A percentile compares a stretch with the other conserved stretches of the same genome.
Evolutionary conservation across 2,888 invertebrate genomes (phyloP).

Genomic region (Trichogramma dendrolimi): DNA sequence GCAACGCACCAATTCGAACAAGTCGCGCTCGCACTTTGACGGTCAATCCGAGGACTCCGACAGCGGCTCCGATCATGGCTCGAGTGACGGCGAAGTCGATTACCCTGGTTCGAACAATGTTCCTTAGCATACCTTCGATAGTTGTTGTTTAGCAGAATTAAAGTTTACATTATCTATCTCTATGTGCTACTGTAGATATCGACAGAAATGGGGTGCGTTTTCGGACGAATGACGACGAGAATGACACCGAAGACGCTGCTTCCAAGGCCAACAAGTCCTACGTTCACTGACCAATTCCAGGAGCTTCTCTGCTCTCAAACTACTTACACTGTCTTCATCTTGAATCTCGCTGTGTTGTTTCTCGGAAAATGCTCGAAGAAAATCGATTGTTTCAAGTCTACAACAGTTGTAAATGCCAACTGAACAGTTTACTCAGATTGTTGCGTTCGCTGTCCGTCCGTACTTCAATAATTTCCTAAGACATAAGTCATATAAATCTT

Average conservation of each 20-base stretch:
- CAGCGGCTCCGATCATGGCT: constrained; percentile 44
- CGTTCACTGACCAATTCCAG: constrained; percentile 46
- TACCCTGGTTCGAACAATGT: constrained; percentile 19
- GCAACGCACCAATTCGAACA: constrained; percentile 40
- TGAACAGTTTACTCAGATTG: too few relatives aligned
- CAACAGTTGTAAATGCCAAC: too few relatives aligned
- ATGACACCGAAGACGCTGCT: constrained; percentile 49
- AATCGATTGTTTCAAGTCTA: too few relatives aligned
- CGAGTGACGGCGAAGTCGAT: constrained; percentile 44
- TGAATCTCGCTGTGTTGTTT: too few relatives aligned
- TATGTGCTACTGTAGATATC: not conserved
- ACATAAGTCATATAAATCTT: too few relatives aligned
- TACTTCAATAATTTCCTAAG: too few relatives aligned
- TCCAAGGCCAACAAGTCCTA: constrained; percentile 25
- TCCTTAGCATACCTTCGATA: not conserved
- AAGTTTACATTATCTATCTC: not conserved
- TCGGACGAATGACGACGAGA: constrained; percentile 40
- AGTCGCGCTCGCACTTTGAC: constrained; percentile 36
- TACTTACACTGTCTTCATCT: too few relatives aligned
- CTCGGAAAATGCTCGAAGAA: too few relatives aligned
- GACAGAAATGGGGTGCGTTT: constrained; percentile 13
- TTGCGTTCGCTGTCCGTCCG: too few relatives aligned
- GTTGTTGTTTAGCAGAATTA: not conserved
- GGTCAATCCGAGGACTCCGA: constrained; percentile 50
- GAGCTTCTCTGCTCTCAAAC: constrained; percentile 35